These are phyloP conservation scores for Lithophane leautieri DNA, from an alignment of 2,888 invertebrate genomes.

Conservation along the genomic window DNA sequence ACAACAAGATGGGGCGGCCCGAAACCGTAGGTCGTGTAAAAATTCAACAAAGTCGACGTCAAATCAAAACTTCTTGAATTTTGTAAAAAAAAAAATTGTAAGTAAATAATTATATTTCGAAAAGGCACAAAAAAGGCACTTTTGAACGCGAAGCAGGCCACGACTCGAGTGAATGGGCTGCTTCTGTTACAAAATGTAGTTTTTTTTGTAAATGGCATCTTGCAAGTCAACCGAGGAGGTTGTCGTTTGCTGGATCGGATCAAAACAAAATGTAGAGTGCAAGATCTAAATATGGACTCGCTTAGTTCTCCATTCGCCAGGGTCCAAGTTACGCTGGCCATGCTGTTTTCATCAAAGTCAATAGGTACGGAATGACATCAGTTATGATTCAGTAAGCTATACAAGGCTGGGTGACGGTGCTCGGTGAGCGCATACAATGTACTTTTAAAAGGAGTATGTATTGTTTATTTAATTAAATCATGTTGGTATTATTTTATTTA, in stretches of 20 bases:
- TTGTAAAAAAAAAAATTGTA: no score
- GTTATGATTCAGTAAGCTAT: slow-evolving; percentile 33
- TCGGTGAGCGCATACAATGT: slow-evolving; percentile 29
- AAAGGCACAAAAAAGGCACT: no score
- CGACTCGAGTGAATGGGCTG: no score
- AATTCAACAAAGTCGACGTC: no score
- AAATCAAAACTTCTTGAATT: no score
- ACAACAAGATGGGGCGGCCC: no score
- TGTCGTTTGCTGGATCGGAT: no score
- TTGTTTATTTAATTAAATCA: slow-evolving; percentile 32
- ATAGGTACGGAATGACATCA: slow-evolving; percentile 37
- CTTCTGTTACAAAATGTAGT: neutral
- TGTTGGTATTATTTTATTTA: neutral
- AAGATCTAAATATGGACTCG: neutral
- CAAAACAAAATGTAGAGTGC: neutral
- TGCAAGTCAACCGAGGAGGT: no score
- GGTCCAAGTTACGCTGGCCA: neutral
- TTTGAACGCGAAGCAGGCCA: no score
- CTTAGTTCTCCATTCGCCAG: neutral
- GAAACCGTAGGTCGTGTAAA: no score
- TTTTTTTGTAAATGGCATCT: no score
- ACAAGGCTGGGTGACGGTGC: slow-evolving; percentile 37
- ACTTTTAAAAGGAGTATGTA: slow-evolving; percentile 10
- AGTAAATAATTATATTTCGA: no score
- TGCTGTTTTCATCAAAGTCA: neutral